These are phyloP conservation scores for Rhagonycha lutea DNA, from an alignment of 2,888 invertebrate genomes.

Conservation along the genomic window DNA sequence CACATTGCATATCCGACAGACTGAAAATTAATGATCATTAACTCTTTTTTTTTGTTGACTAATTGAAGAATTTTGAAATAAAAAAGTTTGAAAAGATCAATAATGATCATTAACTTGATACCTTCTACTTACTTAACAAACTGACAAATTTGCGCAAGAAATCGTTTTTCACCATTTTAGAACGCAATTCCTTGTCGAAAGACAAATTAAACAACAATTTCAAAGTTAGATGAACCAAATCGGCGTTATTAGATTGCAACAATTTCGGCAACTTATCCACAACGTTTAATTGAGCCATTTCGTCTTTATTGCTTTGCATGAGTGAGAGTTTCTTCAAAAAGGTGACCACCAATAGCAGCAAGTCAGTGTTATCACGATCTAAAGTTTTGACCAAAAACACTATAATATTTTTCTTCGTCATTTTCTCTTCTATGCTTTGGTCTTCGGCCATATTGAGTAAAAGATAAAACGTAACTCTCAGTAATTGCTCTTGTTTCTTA, in stretches of 20 bases:
- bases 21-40: no score
- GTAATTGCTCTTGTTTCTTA: slow-evolving; percentile 90
- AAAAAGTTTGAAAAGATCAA: no score
- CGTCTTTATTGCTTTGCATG: slow-evolving; percentile 91
- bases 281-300: slow-evolving; percentile 82
- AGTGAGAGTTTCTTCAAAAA: slow-evolving; percentile 95
- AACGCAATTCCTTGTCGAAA: slow-evolving; percentile 86
- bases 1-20: neutral
- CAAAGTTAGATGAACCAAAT: slow-evolving; percentile 80
- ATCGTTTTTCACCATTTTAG: slow-evolving; percentile 88
- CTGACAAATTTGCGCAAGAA: slow-evolving; percentile 88
- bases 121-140: slow-evolving; percentile 71
- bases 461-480: slow-evolving; percentile 90
- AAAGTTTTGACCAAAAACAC: slow-evolving; percentile 85
- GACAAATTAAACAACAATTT: slow-evolving; percentile 93
- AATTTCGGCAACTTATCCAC: slow-evolving; percentile 84
- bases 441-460: slow-evolving; percentile 95
- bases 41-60: neutral
- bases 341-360: slow-evolving; percentile 86
- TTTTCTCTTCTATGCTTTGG: slow-evolving; percentile 93
- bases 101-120: neutral
- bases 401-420: slow-evolving; percentile 91
- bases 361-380: slow-evolving; percentile 87
- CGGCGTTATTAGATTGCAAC: slow-evolving; percentile 66
- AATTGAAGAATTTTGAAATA: no score